Base-by-base conservation (phyloP, 2,888 invertebrate species). In the Melieria omissa region DNA sequence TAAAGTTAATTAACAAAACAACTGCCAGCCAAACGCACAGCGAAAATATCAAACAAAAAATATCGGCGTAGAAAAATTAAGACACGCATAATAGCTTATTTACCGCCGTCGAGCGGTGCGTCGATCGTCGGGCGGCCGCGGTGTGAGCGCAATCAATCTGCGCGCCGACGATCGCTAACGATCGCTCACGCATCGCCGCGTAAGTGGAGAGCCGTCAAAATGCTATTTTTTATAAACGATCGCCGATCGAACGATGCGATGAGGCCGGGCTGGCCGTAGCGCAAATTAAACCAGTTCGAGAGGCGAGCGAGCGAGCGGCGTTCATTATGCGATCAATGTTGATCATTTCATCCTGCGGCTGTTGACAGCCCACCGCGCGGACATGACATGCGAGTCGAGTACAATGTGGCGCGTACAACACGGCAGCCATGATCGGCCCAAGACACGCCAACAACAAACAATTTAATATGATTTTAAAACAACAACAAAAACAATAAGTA, bases 321-420 rank as follows among this genome's bases (percentile, higher is more conserved):
- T 82, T 84, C 84, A 84, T 84, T 84, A 84, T 85, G 83, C 80
- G 84, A 85, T 84, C 84, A 85, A 83, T 81, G 81, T 84, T 84
- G 84, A 84, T 84, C 84, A 84, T 84, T 83, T 84, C 84, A 84
- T 84, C 85, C 84, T 80, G 79, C 75, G 85, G 84, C 84, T 84
- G 84, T 83, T 84, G 84, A 84, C 84, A 84, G 84, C 81, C 85
- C 82, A 83, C 81, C 81, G 83, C 80, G 80, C 82, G 75, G 81
- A 83, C 83, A 83, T 83, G 83, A 83, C 83, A 83, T 82, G 81
- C 81, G 80, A 82, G 78, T 81, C 74, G 73, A 42, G 42, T 70
- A 58, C 65, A 62, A 74, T 29, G 29, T 29, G 29, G 29, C 29
- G 29, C 1, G 29, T 3, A 29, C 29, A 29, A 29, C 29, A 29